A percentile compares a stretch with the other conserved stretches of the same genome.
Evolutionary conservation across 2,797 vertebrate species (phyloP).

Genomic region (Tapera naevia): DNA sequence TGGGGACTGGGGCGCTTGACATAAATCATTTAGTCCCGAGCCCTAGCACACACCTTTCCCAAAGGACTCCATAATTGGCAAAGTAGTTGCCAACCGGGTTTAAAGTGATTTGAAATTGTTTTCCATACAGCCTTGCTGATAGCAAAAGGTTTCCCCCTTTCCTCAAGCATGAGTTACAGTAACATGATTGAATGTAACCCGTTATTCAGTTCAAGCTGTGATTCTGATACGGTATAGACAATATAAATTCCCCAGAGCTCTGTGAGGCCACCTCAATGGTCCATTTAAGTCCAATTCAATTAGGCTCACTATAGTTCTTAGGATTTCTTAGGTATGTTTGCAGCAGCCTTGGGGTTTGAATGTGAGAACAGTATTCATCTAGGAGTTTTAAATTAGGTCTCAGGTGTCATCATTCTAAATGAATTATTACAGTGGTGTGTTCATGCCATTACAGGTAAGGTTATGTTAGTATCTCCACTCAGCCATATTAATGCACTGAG

Average conservation of each 20-base stretch:
- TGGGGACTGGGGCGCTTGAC: conserved; percentile 76
- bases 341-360: conserved; percentile 82
- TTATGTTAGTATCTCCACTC: conserved; percentile 78
- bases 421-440: conserved; percentile 82
- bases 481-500: conserved; percentile 74
- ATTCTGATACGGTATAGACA: conserved; percentile 85
- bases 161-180: conserved; percentile 83
- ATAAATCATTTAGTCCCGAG: conserved; percentile 84
- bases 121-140: conserved; percentile 83
- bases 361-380: conserved; percentile 81
- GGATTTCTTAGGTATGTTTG: conserved; percentile 81
- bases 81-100: conserved; percentile 84
- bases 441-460: conserved; percentile 79
- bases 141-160: conserved; percentile 82
- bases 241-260: conserved; percentile 81
- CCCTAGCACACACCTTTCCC: conserved; percentile 80
- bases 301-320: conserved; percentile 84
- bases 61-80: conserved; percentile 81
- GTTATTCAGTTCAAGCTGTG: conserved; percentile 84
- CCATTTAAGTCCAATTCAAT: conserved; percentile 86
- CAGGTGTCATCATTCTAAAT: conserved; percentile 85
- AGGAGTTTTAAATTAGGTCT: conserved; percentile 87
- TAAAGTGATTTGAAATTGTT: conserved; percentile 86
- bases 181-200: conserved; percentile 85
- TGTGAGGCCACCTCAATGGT: conserved; percentile 81